Evolutionary conservation across 2,797 vertebrate species (phyloP).

Genomic region (Botia kubotai): DNA sequence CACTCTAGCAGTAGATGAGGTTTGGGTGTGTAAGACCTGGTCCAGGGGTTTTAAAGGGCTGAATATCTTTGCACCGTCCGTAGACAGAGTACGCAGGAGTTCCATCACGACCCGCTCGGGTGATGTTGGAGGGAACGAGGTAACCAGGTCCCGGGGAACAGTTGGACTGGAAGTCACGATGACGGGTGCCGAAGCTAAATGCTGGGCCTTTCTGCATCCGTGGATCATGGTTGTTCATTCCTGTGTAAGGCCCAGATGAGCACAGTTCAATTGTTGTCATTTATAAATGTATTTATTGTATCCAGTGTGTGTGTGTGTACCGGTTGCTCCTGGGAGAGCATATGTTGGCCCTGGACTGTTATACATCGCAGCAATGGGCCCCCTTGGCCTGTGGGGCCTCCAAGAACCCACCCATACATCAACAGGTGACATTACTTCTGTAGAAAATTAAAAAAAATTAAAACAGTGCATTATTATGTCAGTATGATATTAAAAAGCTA

Average conservation of each 20-base stretch:
- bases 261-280: background rate
- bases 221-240: slow-evolving; percentile 79
- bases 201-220: slow-evolving; percentile 82
- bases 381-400: slow-evolving; percentile 87
- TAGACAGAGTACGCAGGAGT: slow-evolving; percentile 83
- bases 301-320: slow-evolving; percentile 64
- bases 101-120: slow-evolving; percentile 73
- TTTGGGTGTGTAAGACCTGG: slow-evolving; percentile 75
- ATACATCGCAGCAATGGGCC: slow-evolving; percentile 86
- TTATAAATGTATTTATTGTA: background rate
- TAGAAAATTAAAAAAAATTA: background rate
- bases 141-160: slow-evolving; percentile 84
- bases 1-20: background rate
- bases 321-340: slow-evolving; percentile 83
- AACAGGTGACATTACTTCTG: slow-evolving; percentile 67
- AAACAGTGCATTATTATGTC: no score
- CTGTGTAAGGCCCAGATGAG: slow-evolving; percentile 58
- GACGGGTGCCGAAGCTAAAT: slow-evolving; percentile 82
- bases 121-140: slow-evolving; percentile 81
- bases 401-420: slow-evolving; percentile 85
- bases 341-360: slow-evolving; percentile 89
- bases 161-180: slow-evolving; percentile 33
- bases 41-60: slow-evolving; percentile 76
- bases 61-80: slow-evolving; percentile 73
- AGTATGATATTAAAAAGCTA: no score